Conservation (phyloP, 1,140 invertebrate genomes). For the Polypedilum pembai region DNA sequence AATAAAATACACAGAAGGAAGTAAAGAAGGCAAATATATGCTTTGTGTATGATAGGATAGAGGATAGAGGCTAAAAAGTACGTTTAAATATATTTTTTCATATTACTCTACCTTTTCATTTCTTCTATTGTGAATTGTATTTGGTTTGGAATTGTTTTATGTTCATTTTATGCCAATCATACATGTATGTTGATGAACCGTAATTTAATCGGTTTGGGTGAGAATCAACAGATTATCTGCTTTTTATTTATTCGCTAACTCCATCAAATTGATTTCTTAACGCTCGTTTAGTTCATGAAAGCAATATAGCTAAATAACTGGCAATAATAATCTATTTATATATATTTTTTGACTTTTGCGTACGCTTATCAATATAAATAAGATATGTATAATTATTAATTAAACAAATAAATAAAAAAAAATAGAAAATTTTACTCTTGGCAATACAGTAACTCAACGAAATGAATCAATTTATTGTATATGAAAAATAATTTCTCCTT, state of each 20-base stretch:
- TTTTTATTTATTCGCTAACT: not conserved
- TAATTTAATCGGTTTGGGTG: not conserved
- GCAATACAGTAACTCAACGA: too few species aligned
- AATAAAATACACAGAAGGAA: not conserved
- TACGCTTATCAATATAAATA: too few species aligned
- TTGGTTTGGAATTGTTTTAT: not conserved
- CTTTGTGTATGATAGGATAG: not conserved
- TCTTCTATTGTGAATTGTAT: not conserved
- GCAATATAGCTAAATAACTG: too few species aligned
- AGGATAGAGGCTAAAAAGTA: not conserved
- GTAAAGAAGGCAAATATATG: not conserved
- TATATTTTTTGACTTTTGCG: too few species aligned
- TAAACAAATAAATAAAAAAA: too few species aligned
- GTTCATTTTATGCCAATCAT: not conserved
- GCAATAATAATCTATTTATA: too few species aligned
- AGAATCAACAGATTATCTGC: not conserved
- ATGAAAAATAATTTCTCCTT: not conserved
- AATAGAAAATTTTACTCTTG: too few species aligned
- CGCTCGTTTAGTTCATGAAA: not conserved
- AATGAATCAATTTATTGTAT: too few species aligned
- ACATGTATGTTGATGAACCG: not conserved
- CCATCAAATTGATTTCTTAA: not conserved
- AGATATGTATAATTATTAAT: too few species aligned
- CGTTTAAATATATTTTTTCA: not conserved
- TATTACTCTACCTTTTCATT: slow-evolving; percentile 18